Percentiles rank a stretch among this genome's conserved stretches.
Evolutionary conservation across 2,888 invertebrate genomes (phyloP).

Genomic region (Phoenoteleia sp.): DNA sequence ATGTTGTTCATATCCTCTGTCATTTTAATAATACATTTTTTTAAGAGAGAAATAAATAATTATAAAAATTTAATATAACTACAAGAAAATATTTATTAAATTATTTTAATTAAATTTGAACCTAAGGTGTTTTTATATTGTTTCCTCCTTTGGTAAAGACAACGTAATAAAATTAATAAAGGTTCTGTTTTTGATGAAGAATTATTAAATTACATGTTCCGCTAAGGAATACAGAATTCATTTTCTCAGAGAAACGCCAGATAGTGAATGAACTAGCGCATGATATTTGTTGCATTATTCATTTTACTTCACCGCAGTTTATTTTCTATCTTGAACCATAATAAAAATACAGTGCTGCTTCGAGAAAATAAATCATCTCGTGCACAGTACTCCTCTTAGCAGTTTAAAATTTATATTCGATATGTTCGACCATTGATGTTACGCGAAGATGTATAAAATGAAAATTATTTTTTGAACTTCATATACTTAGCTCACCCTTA

Average conservation of each 20-base stretch:
- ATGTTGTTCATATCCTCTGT: no score
- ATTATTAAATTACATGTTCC: conserved; percentile 71
- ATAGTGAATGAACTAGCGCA: conserved; percentile 69
- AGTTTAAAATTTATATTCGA: conserved; percentile 66
- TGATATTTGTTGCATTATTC: conserved; percentile 73
- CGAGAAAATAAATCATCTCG: conserved; percentile 67
- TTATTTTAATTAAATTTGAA: conserved; percentile 56
- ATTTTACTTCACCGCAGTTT: conserved; percentile 68
- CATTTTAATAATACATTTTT: no score
- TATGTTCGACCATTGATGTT: conserved; percentile 58
- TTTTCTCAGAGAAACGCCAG: conserved; percentile 59
- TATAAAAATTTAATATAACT: no score
- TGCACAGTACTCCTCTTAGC: conserved; percentile 48
- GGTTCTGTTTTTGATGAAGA: conserved; percentile 59
- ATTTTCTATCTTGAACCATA: conserved; percentile 68
- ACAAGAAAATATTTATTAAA: no score
- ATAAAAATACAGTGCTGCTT: conserved; percentile 71
- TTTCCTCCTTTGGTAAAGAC: conserved; percentile 39
- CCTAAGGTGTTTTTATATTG: conserved; percentile 25
- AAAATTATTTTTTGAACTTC: conserved; percentile 47
- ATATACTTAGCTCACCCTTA: no score
- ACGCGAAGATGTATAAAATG: conserved; percentile 56
- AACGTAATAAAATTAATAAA: conserved; percentile 67
- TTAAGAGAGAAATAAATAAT: no score
- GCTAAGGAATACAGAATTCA: conserved; percentile 65